Conservation (phyloP, 2,113 vertebrate species). For the Pogona vitticeps region DNA sequence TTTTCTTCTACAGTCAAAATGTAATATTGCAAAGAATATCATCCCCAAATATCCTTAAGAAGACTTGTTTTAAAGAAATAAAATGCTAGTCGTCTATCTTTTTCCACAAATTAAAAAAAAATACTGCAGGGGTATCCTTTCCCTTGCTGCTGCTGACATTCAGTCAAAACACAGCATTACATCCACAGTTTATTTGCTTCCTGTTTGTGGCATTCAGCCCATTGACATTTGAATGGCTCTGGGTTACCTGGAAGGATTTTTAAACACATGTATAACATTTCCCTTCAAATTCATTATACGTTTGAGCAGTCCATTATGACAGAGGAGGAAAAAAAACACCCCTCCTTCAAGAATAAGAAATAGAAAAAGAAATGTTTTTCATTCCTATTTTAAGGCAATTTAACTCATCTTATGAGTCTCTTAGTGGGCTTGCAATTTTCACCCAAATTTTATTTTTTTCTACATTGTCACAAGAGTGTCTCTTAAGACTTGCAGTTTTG, state of each 20-base stretch:
- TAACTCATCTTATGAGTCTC: slow-evolving; percentile 77
- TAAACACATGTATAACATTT: slow-evolving; percentile 18
- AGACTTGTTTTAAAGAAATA: slow-evolving; percentile 77
- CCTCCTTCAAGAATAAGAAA: slow-evolving; percentile 70
- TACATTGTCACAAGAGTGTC: slow-evolving; percentile 48
- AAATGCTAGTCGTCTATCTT: slow-evolving; percentile 78
- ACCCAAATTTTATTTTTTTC: slow-evolving; percentile 44
- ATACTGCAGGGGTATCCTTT: slow-evolving; percentile 73
- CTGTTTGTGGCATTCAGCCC: slow-evolving; percentile 58
- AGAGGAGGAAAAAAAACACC: slow-evolving; percentile 61
- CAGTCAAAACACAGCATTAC: slow-evolving; percentile 58
- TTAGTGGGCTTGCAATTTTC: slow-evolving; percentile 70
- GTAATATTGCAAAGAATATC: slow-evolving; percentile 73
- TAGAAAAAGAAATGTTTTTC: slow-evolving; percentile 74
- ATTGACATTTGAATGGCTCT: slow-evolving; percentile 74
- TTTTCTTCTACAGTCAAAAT: slow-evolving; percentile 68
- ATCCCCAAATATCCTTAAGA: slow-evolving; percentile 66
- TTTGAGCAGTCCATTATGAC: slow-evolving; percentile 68
- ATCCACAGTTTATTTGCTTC: slow-evolving; percentile 46
- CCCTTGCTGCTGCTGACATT: slow-evolving; percentile 64
- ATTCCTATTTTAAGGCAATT: slow-evolving; percentile 83
- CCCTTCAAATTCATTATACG: slow-evolving; percentile 51
- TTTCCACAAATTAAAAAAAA: slow-evolving; percentile 77
- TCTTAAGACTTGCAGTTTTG: slow-evolving; percentile 36
- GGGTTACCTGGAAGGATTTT: slow-evolving; percentile 69